phyloP scores from a whole-genome alignment of 2,888 invertebrate genomes.

The Pterostichus madidus region DNA sequence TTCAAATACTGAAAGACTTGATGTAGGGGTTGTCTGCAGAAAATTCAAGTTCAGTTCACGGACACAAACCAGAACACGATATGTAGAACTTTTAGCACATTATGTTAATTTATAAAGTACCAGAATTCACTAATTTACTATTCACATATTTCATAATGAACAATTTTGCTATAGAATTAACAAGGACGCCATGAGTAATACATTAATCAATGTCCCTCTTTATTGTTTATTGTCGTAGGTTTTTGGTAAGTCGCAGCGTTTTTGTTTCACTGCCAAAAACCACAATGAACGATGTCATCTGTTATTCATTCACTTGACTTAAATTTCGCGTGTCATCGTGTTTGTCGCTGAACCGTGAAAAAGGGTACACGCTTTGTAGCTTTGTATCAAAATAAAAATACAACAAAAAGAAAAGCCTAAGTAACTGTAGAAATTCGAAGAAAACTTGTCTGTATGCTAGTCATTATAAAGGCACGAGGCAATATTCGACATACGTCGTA shows the following conservation, averaged over 20 bases:
- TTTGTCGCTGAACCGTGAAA: conserved; percentile 25
- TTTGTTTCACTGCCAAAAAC: conserved; percentile 40
- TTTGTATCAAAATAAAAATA: conserved; percentile 20
- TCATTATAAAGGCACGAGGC: conserved; percentile 48
- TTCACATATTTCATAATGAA: background rate
- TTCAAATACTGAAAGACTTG: too few species aligned
- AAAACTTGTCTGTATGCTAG: conserved; percentile 42
- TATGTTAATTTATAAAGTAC: too few species aligned
- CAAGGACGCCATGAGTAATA: background rate
- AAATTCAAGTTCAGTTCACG: too few species aligned
- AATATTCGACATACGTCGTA: conserved; percentile 49
- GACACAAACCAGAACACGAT: too few species aligned
- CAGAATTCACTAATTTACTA: too few species aligned
- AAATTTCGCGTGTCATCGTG: background rate
- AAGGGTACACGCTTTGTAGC: conserved; percentile 10
- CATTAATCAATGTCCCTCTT: conserved; percentile 43
- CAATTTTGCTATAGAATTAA: background rate
- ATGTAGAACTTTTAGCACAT: too few species aligned
- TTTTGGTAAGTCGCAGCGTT: conserved; percentile 14
- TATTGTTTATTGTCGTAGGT: conserved; percentile 27
- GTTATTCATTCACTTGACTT: conserved; percentile 31
- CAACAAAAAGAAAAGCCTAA: conserved; percentile 41
- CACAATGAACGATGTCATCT: conserved; percentile 39
- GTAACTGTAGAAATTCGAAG: conserved; percentile 56
- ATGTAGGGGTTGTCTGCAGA: too few species aligned